phyloP scores from a whole-genome alignment of 2,113 vertebrate genomes.

The Lepisosteus osseus region DNA sequence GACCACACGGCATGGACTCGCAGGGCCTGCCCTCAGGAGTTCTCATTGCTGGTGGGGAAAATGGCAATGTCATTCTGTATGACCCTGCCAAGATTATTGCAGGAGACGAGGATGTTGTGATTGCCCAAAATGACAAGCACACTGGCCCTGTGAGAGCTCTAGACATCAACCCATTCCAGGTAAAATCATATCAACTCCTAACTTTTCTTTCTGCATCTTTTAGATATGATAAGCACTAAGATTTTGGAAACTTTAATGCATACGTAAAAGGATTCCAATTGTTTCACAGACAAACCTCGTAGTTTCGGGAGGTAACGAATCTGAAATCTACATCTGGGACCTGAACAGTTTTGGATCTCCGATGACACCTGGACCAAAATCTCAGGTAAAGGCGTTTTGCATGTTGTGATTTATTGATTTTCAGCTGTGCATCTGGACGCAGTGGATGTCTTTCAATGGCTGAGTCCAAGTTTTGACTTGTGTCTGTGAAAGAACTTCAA shows the following conservation, averaged over 20 bases:
- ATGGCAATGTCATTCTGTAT: conserved; percentile 89
- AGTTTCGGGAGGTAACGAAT: conserved; percentile 93
- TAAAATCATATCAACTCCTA: conserved; percentile 36
- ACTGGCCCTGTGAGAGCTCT: conserved; percentile 88
- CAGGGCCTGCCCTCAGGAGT: conserved; percentile 72
- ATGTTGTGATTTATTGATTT: not conserved
- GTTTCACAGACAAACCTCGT: conserved; percentile 81
- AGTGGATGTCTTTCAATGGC: not conserved
- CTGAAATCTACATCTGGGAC: conserved; percentile 98
- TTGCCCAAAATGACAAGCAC: conserved; percentile 86
- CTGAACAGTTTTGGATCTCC: conserved; percentile 89
- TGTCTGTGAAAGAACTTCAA: no score
- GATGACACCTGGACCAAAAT: conserved; percentile 94
- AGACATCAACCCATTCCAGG: conserved; percentile 91
- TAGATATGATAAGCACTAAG: no score
- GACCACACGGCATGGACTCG: conserved; percentile 68
- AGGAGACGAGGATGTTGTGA: conserved; percentile 77
- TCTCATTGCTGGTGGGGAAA: conserved; percentile 90
- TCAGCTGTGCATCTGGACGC: no score
- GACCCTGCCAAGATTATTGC: conserved; percentile 86
- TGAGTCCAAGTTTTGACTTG: not conserved
- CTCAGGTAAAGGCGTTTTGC: conserved; percentile 70
- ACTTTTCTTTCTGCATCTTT: not conserved
- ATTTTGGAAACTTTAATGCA: no score
- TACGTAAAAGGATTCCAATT: not conserved